Base-by-base conservation (phyloP, 1,140 invertebrate species). In the Drosophila willistoni region DNA sequence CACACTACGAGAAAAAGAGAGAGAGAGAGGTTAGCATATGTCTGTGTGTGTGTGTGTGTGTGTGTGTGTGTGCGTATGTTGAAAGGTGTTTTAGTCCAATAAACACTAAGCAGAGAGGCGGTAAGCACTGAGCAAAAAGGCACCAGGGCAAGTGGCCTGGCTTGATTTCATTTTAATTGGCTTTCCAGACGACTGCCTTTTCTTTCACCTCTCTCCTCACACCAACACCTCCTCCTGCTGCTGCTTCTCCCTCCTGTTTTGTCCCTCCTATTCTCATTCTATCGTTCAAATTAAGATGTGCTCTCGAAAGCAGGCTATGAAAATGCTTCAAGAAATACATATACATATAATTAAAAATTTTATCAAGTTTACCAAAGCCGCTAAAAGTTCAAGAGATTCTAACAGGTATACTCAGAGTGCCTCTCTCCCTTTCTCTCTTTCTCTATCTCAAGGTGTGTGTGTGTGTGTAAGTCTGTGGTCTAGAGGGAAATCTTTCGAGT, bases 51-150 rank as follows among this genome's bases (percentile, higher is more conserved):
- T 65, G 44, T 29, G 41, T 10, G 36, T 65, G 10, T 56, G 59
- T 64, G n/a, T 34, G 44, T 13, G 51, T 54, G 47, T 65, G 44
- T 29, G 41, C 13, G 36, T 65, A 13, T 56, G 59, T 64, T 34
- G 57, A 63, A 75, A 89, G 79, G 73, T 87, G 84, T 81, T 68
- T 47, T 75, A 78, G 70, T 76, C 78, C 68, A 87, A 86, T 82
- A 82, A 87, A 87, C 83, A 86, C 71, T 70, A 68, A 65, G 56
- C 39, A 55, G 22, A 19, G 29, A 29, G 29, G 6, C 29, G 29
- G 29, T 6, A 29, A 34, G 55, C 13, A 6, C 17, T 12, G 2
- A 39, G 34, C 29, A 29, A 25, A 41, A 42, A 34, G 39, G 39
- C 55, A 17, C 29, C n/a, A 7, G 61, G 17, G 17, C 39, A 44